Evolutionary conservation across 1,140 invertebrate species (phyloP).

Genomic region (Stenopsyche tienmushanensis): DNA sequence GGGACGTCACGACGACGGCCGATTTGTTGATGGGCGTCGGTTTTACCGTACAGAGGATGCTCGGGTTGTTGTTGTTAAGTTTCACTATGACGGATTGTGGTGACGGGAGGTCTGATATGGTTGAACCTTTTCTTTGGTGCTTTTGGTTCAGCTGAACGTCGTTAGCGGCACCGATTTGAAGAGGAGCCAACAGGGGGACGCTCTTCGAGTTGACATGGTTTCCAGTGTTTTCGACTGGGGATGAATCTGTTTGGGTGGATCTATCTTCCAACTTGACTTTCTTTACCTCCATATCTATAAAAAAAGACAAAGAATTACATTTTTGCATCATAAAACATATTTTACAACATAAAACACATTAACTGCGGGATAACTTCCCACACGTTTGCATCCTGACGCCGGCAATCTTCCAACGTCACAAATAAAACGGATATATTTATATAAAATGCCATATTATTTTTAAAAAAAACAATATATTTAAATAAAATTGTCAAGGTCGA

Average conservation of each 20-base stretch:
- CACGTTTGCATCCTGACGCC: too few relatives aligned
- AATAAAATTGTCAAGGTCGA: too few relatives aligned
- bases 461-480: too few relatives aligned
- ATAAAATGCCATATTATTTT: too few relatives aligned
- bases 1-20: conserved; percentile 12
- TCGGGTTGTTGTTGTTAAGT: conserved; percentile 32
- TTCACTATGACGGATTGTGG: conserved; percentile 33
- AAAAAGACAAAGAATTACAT: conserved; percentile 17
- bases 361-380: too few relatives aligned
- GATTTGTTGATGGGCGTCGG: conserved; percentile 29
- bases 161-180: conserved; percentile 6
- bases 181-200: conserved; percentile 17
- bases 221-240: conserved; percentile 11
- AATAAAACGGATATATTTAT: too few relatives aligned
- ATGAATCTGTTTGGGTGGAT: conserved; percentile 34
- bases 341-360: too few relatives aligned
- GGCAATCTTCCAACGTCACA: too few relatives aligned
- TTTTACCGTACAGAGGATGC: conserved; percentile 19
- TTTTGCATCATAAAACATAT: too few relatives aligned
- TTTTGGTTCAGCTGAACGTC: conserved; percentile 6
- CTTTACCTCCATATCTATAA: conserved; percentile 35
- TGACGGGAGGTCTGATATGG: conserved; percentile 25
- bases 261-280: conserved; percentile 36
- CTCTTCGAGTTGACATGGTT: conserved; percentile 19
- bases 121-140: conserved; percentile 30